A percentile compares a stretch with the other conserved stretches of the same genome.
phyloP scores from a whole-genome alignment of 2,797 vertebrate genomes.

The Xyrichtys novacula region DNA sequence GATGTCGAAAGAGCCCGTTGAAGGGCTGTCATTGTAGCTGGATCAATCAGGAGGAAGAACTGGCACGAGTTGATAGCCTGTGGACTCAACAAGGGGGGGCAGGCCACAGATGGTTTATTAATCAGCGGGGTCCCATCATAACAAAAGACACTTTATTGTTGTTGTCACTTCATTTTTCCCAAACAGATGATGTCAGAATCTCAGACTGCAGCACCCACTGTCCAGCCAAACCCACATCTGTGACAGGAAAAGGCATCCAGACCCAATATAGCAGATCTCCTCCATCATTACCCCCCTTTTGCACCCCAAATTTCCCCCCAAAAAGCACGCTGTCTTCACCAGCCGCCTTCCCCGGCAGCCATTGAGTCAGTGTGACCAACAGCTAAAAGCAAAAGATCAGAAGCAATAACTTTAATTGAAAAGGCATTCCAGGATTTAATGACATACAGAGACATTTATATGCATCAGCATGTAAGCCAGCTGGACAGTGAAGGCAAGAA shows the following conservation, averaged over 20 bases:
- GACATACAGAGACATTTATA: constrained; percentile 78
- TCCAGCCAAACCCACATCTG: constrained; percentile 61
- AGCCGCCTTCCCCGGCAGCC: constrained; percentile 33
- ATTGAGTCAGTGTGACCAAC: constrained; percentile 60
- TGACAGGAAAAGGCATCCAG: constrained; percentile 40
- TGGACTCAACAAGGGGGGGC: constrained; percentile 21
- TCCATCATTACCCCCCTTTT: constrained; percentile 7
- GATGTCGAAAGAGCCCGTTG: constrained; percentile 22
- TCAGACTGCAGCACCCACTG: constrained; percentile 35
- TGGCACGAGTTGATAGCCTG: constrained; percentile 31
- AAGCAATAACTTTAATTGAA: constrained; percentile 64
- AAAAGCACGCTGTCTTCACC: constrained; percentile 38
- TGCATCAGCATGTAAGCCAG: constrained; percentile 59
- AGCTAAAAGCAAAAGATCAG: constrained; percentile 60
- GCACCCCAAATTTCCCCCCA: not conserved
- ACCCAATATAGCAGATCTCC: constrained; percentile 19
- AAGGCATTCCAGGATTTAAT: constrained; percentile 74
- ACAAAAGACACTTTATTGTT: constrained; percentile 56
- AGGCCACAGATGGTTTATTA: constrained; percentile 39
- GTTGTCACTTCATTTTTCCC: constrained; percentile 60
- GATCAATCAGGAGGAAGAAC: constrained; percentile 20
- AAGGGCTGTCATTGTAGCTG: constrained; percentile 19
- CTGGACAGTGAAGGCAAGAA: constrained; percentile 57
- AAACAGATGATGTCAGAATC: constrained; percentile 60
- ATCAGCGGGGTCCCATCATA: constrained; percentile 41